A percentile compares a stretch with the other conserved stretches of the same genome.
Conservation (phyloP, 2,113 vertebrate genomes). For the Dermatemys mawii region DNA sequence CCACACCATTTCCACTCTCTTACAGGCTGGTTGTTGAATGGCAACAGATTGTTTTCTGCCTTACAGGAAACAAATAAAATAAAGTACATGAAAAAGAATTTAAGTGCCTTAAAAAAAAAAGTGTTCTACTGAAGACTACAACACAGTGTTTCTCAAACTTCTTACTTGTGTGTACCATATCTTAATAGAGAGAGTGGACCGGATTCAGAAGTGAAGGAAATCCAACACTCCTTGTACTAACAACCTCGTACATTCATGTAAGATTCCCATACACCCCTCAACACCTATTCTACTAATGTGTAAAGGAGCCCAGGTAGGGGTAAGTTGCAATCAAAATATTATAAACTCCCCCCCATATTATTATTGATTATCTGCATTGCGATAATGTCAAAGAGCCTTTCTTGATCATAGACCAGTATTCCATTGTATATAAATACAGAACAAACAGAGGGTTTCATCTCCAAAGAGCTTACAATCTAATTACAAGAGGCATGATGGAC, state of each 20-base stretch:
- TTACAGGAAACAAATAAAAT: neutral
- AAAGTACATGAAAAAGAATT: neutral
- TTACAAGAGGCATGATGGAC: accelerated
- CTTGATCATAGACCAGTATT: neutral
- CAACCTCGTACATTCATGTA: neutral
- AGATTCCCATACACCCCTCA: neutral
- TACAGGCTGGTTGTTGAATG: neutral
- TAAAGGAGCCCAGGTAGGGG: neutral
- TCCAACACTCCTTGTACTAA: neutral
- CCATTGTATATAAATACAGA: neutral
- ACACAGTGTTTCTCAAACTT: neutral
- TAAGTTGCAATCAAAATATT: neutral
- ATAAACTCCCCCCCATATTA: neutral
- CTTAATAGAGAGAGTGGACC: neutral
- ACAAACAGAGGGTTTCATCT: neutral
- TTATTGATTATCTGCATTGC: neutral
- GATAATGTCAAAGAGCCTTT: neutral
- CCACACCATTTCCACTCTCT: neutral
- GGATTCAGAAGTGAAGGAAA: neutral
- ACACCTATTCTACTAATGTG: neutral
- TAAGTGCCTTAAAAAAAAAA: neutral
- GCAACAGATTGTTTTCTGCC: neutral
- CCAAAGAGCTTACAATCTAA: neutral
- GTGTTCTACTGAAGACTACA: neutral
- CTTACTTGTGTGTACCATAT: accelerated